Conservation (phyloP, 2,888 invertebrate species). For the Tachina lurida region DNA sequence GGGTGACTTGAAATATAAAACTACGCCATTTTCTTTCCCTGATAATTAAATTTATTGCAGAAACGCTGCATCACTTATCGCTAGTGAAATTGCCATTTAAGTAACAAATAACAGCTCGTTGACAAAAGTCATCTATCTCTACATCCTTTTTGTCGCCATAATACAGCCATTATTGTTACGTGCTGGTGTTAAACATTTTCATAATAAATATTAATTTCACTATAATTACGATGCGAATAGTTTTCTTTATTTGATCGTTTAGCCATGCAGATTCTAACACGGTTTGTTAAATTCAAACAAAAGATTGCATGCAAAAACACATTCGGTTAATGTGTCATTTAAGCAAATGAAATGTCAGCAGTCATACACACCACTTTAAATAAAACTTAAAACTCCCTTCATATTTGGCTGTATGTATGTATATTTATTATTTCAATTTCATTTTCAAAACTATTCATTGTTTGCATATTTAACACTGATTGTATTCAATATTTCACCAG, state of each 20-base stretch:
- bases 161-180: constrained; percentile 15
- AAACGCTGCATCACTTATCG: constrained; percentile 9
- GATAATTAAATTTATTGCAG: neutral
- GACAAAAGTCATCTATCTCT: neutral
- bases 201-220: constrained; percentile 54
- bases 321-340: constrained; percentile 16
- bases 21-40: constrained; percentile 24
- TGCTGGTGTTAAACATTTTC: constrained; percentile 28
- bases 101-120: neutral
- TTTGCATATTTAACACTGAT: constrained; percentile 3
- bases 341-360: constrained; percentile 53
- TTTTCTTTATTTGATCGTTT: constrained; percentile 44
- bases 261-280: constrained; percentile 36
- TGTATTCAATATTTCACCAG: constrained; percentile 57
- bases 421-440: constrained; percentile 15
- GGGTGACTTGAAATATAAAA: neutral
- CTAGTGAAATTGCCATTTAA: neutral
- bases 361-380: neutral
- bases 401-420: neutral
- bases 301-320: constrained; percentile 38
- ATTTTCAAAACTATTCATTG: constrained; percentile 7
- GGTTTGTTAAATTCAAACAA: constrained; percentile 53
- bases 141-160: neutral
- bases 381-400: neutral
- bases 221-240: constrained; percentile 35